Conservation (phyloP, 2,113 vertebrate species). For the Megaceryle maxima region DNA sequence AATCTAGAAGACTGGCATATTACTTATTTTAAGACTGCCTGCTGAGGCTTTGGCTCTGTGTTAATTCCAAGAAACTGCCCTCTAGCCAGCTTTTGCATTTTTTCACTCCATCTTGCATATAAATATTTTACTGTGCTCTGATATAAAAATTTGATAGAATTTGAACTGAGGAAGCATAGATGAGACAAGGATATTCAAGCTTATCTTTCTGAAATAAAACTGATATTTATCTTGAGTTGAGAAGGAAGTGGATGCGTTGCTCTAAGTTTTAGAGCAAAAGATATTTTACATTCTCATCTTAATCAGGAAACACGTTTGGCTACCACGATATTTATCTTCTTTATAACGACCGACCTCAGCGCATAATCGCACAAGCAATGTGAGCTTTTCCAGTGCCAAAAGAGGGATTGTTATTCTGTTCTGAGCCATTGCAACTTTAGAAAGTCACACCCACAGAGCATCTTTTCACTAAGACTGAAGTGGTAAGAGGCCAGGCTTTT, state of each 20-base stretch:
- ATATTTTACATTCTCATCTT: not conserved
- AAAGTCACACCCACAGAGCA: not conserved
- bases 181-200: not conserved
- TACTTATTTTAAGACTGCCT: not conserved
- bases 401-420: not conserved
- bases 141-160: constrained; percentile 32
- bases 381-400: not conserved
- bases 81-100: not conserved
- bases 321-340: not conserved
- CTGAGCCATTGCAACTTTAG: not conserved
- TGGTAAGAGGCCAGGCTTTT: not conserved
- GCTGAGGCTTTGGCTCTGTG: not conserved
- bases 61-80: not conserved
- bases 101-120: not conserved
- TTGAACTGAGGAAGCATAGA: not conserved
- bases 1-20: not conserved
- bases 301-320: not conserved
- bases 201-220: constrained; percentile 9
- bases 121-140: constrained; percentile 17
- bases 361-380: not conserved
- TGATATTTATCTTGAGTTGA: not conserved
- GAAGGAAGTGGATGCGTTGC: not conserved
- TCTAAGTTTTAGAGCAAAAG: not conserved
- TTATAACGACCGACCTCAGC: not conserved
- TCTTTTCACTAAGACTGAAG: not conserved